Base-by-base conservation (phyloP, 2,797 vertebrate genomes). In the Rallus crepitans region DNA sequence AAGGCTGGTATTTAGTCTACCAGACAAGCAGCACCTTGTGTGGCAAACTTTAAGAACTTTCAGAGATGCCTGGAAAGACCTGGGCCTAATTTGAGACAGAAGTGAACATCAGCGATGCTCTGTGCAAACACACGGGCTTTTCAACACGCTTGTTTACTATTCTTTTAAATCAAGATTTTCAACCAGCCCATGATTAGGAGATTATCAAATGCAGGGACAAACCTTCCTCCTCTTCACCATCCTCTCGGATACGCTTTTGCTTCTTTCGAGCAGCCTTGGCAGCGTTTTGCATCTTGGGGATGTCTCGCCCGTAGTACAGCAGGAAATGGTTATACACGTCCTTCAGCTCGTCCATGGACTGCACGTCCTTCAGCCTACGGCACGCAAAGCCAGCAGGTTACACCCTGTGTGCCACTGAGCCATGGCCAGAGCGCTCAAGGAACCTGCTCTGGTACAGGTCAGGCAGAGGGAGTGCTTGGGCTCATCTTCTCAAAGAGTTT, bases 251-350 rank as follows among this genome's bases (percentile, higher is more conserved):
- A 47, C 99, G 99, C 94, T 99, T 99, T 5, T 99, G 98, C 93
- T 99, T 99, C 98, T 99, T 99, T 87, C 99, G 99, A 93, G 69
- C 98, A 76, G 98, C 94, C 94, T 99, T 99, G 86, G 98, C 98
- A 15, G 99, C 98, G 9, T 99, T 99, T 96, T 99, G 99, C 99
- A 99, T 99, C 97, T 99, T 99, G 76, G 99, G 99, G 89, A 99
- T 99, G 96, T 99, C 99, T 82, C 99, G 98, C 56, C 99, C 99
- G 23, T 99, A 99, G 97, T 99, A 99, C 15, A 99, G 98, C 94
- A 99, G 97, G 87, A 99, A 99, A 96, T 99, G 99, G 96, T 99
- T 99, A 97, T 99, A 99, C 50, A 99, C 99, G 1, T 99, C 99
- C 56, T 99, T 98, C 90, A 99, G 98, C 92, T 99, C 99, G 9